These are phyloP conservation scores for Crioceris asparagi DNA, from an alignment of 2,888 invertebrate genomes.

Conservation along the genomic window DNA sequence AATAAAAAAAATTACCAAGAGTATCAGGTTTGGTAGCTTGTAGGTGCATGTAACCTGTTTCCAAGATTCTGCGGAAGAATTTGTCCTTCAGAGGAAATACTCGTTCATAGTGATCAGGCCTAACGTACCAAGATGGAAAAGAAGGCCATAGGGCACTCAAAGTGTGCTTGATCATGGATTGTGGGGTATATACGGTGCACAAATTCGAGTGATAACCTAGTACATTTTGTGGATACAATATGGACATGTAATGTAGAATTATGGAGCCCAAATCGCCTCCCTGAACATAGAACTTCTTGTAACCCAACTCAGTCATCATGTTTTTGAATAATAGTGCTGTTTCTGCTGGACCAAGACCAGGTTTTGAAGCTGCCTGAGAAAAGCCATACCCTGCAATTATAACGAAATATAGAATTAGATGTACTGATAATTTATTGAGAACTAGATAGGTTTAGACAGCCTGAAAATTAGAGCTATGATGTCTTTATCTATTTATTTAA, in stretches of 20 bases:
- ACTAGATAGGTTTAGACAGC: too few relatives aligned
- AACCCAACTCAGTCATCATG: conserved; percentile 60
- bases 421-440: too few relatives aligned
- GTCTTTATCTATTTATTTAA: too few relatives aligned
- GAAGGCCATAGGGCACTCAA: background rate
- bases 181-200: background rate
- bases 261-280: conserved; percentile 76
- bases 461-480: too few relatives aligned
- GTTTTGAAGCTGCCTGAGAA: conserved; percentile 41
- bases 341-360: conserved; percentile 49
- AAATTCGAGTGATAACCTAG: conserved; percentile 1
- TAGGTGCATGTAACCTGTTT: conserved; percentile 59
- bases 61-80: conserved; percentile 36
- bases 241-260: conserved; percentile 50
- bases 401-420: too few relatives aligned
- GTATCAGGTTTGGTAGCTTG: conserved; percentile 88
- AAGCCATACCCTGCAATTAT: conserved; percentile 39
- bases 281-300: conserved; percentile 56
- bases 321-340: conserved; percentile 51
- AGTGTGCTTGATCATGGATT: background rate
- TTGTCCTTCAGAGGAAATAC: conserved; percentile 44
- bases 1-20: conserved; percentile 48
- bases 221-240: conserved; percentile 17
- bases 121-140: background rate
- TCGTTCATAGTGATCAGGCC: conserved; percentile 26